Evolutionary conservation across 2,888 invertebrate species (phyloP).

Genomic region (Machimus atricapillus): DNA sequence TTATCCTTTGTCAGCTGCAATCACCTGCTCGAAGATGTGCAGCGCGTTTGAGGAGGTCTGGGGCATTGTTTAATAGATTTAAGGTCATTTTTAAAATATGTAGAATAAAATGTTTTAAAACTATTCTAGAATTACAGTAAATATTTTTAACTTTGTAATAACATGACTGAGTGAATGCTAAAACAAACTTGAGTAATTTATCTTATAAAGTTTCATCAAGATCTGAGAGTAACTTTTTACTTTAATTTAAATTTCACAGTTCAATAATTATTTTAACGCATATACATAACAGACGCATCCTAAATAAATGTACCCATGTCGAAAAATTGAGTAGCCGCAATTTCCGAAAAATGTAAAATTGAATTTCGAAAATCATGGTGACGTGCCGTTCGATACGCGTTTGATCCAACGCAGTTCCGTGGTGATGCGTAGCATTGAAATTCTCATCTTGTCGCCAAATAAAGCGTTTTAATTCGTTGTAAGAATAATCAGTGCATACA

Average conservation of each 20-base stretch:
- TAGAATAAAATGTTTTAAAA: background rate
- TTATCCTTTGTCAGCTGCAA: constrained; percentile 95
- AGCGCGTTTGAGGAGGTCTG: constrained; percentile 94
- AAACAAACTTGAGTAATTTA: too few species aligned
- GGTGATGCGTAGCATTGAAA: constrained; percentile 37
- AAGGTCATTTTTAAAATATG: background rate
- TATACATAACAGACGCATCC: background rate
- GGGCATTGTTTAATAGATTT: constrained; percentile 69
- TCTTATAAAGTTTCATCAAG: too few species aligned
- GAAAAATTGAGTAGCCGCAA: background rate
- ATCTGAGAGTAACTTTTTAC: too few species aligned
- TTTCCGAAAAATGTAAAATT: background rate
- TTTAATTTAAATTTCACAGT: too few species aligned
- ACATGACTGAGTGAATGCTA: too few species aligned
- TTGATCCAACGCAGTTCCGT: constrained; percentile 38
- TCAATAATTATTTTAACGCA: too few species aligned
- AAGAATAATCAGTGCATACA: constrained; percentile 8
- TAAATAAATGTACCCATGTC: background rate
- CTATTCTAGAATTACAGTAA: background rate
- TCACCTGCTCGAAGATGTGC: constrained; percentile 95
- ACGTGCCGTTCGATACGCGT: constrained; percentile 38
- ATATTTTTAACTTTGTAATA: too few species aligned
- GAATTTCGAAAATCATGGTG: constrained; percentile 25
- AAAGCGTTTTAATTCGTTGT: constrained; percentile 13
- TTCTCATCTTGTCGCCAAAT: background rate